phyloP scores from a whole-genome alignment of 2,113 vertebrate species.

The Rafetus swinhoei region DNA sequence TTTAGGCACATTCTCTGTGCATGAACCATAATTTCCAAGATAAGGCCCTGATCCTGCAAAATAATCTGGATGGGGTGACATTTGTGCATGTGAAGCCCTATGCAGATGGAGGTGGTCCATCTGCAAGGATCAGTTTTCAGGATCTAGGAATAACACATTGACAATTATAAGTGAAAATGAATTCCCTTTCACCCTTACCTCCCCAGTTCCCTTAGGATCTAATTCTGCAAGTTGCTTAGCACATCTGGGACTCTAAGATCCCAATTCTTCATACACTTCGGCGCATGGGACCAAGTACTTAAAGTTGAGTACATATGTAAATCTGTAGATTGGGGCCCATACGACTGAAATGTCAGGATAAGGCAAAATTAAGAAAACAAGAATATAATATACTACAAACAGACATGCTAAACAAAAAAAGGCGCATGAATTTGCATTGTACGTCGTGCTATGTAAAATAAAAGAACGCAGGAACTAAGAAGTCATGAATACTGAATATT shows the following conservation, averaged over 20 bases:
- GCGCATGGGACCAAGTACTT: not conserved
- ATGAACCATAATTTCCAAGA: not conserved
- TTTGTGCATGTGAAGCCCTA: accelerated
- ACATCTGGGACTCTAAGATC: not conserved
- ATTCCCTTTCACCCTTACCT: not conserved
- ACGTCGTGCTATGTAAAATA: not conserved
- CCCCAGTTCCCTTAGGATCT: not conserved
- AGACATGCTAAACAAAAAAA: not conserved
- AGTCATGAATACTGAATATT: accelerated
- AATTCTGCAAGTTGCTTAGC: not conserved
- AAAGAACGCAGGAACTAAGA: not conserved
- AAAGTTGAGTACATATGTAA: not conserved
- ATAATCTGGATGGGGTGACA: accelerated
- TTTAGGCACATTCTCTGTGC: not conserved
- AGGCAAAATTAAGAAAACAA: not conserved
- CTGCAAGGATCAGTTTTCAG: not conserved
- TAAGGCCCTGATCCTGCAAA: not conserved
- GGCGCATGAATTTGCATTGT: accelerated
- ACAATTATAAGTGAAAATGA: not conserved
- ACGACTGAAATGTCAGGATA: not conserved
- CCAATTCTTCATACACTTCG: not conserved
- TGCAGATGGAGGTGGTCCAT: not conserved
- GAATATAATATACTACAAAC: not conserved
- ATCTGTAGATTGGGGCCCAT: no score
- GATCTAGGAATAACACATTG: not conserved